Base-by-base conservation (phyloP, 2,888 invertebrate species). In the Microctonus hyperodae region DNA sequence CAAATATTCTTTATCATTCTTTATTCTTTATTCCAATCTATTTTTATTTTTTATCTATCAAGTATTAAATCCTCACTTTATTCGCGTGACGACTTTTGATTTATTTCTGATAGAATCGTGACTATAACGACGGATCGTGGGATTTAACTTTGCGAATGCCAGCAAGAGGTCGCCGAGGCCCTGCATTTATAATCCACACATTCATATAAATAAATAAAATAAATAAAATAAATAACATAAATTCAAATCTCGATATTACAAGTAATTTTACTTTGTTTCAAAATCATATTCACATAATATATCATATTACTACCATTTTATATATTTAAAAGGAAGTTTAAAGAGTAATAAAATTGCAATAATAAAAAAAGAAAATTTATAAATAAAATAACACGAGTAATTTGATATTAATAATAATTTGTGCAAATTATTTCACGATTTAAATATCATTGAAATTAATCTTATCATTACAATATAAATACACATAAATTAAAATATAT, bases 71-170 rank as follows among this genome's bases (percentile, higher is more conserved):
- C 23, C 28, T 37, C 50, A 55, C 56, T 62, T 37, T 64, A 65
- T 50, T 64, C 50, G 55, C 62, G 50, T 62, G 51, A 65, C 56
- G 65, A n/a, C 65, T 60, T 67, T 69, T 69, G 68, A 71, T 72
- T 44, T 44, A 72, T 72, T 71, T 69, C 68, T 69, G 65, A 65
- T 69, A 50, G 56, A 58, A 69, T 70, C 71, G 67, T 69, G 72
- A 70, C 70, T 68, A 22, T 5, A 58, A 57, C 60, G 60, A 61
- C 71, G 73, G 71, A 78, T 79, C 79, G 79, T 78, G 79, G 78
- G 78, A 79, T 74, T 73, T n/a, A n/a, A n/a, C n/a, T n/a, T 68
- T 44, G 56, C 59, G 63, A 74, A 76, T 76, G 67, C 73, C 74
- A 65, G 56, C n/a, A 40, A 60, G 48, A 33, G 64, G 28, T 44